Evolutionary conservation across 1,140 invertebrate species (phyloP).

Genomic region (Galleria mellonella): DNA sequence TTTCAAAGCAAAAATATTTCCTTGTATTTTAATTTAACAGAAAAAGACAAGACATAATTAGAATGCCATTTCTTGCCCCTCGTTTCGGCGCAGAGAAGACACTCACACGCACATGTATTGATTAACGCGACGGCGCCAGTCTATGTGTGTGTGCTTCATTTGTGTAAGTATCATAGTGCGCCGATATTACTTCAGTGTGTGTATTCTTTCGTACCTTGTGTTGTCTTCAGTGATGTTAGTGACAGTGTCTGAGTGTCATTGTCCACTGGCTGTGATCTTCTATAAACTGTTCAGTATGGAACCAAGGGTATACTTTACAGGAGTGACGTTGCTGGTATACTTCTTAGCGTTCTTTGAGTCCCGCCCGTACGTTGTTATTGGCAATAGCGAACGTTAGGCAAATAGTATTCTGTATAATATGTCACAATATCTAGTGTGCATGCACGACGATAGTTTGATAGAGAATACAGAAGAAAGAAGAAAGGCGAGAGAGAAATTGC

Average conservation of each 20-base stretch:
- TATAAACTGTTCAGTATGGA: conserved; percentile 45
- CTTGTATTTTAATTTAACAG: conserved; percentile 11
- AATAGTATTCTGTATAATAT: conserved; percentile 57
- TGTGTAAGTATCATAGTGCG: conserved; percentile 43
- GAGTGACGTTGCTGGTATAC: conserved; percentile 36
- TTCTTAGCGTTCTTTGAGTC: conserved; percentile 49
- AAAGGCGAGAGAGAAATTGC: conserved; percentile 57
- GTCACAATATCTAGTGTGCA: conserved; percentile 73
- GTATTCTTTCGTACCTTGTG: conserved; percentile 52
- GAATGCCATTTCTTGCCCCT: conserved; percentile 23
- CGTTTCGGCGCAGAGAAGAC: conserved; percentile 48
- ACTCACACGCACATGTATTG: conserved; percentile 76
- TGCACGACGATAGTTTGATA: conserved; percentile 70
- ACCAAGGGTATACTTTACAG: conserved; percentile 35
- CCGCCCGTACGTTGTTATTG: conserved; percentile 46
- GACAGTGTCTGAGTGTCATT: conserved; percentile 58
- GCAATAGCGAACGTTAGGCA: conserved; percentile 59
- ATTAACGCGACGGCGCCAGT: conserved; percentile 69
- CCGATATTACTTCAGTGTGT: conserved; percentile 35
- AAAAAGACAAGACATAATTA: conserved; percentile 28
- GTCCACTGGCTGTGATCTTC: conserved; percentile 52
- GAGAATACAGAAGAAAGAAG: conserved; percentile 67
- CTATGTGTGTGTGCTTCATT: conserved; percentile 62
- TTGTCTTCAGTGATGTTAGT: conserved; percentile 64
- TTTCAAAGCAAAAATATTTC: too few species aligned